Evolutionary conservation across 2,113 vertebrate genomes (phyloP).

Genomic region (Apteryx mantelli): DNA sequence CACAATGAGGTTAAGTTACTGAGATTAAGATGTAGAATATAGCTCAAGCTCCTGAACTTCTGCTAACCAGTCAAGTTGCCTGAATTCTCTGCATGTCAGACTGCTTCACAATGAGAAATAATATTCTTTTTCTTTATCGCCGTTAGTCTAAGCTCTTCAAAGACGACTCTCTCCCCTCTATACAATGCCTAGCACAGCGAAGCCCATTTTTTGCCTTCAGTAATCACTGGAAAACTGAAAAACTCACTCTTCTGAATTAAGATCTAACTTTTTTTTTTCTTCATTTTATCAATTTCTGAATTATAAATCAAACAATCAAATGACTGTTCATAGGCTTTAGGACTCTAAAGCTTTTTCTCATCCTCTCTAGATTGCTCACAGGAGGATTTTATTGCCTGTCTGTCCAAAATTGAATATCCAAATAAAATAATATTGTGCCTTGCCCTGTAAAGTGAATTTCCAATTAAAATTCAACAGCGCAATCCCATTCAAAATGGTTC

Average conservation of each 20-base stretch:
- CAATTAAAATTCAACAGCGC: conserved; percentile 49
- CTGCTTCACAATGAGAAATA: neutral
- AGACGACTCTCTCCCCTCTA: neutral
- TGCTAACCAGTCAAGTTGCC: neutral
- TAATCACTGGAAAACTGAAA: neutral
- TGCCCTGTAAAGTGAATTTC: conserved; percentile 25
- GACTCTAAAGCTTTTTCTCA: neutral
- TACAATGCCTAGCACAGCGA: neutral
- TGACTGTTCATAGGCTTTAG: neutral
- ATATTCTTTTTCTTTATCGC: neutral
- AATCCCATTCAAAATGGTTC: conserved; percentile 47
- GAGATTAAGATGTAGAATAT: neutral
- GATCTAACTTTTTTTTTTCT: too few species aligned
- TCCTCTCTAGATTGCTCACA: neutral
- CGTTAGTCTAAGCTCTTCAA: neutral
- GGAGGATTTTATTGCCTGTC: neutral
- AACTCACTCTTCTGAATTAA: neutral
- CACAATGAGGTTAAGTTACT: neutral
- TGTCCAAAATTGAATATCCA: neutral
- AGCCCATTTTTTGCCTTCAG: neutral
- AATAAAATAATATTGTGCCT: neutral
- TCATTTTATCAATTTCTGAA: neutral
- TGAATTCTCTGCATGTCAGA: neutral
- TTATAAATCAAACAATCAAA: neutral
- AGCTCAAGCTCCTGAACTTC: neutral